A percentile compares a stretch with the other conserved stretches of the same genome.
Conservation (phyloP, 2,113 vertebrate genomes). For the Megatriorchis doriae region DNA sequence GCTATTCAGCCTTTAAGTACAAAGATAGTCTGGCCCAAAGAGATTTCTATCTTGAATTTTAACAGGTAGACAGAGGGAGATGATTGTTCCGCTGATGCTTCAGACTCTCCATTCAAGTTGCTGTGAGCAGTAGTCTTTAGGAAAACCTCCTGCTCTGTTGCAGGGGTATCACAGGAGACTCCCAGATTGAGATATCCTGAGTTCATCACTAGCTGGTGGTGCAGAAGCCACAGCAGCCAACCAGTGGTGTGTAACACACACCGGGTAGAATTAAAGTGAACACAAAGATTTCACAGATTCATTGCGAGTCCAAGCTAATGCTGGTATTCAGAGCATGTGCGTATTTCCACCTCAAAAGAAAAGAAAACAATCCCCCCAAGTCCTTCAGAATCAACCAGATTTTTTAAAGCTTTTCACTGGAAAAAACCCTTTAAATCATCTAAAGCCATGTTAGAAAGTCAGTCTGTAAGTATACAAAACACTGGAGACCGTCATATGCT, state of each 20-base stretch:
- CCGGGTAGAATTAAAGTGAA: not conserved
- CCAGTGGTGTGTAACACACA: not conserved
- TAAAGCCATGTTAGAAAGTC: not conserved
- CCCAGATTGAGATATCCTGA: not conserved
- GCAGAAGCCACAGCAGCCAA: not conserved
- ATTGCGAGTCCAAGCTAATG: not conserved
- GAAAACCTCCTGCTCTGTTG: not conserved
- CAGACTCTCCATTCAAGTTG: not conserved
- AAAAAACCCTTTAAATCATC: not conserved
- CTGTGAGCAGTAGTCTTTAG: not conserved
- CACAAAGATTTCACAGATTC: not conserved
- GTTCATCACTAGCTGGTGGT: not conserved
- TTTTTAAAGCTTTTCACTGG: not conserved
- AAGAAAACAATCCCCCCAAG: not conserved
- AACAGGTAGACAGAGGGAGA: not conserved
- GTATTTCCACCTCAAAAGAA: not conserved
- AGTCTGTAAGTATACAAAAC: not conserved
- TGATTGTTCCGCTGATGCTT: not conserved
- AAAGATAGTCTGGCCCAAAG: not conserved
- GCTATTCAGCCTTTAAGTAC: not conserved
- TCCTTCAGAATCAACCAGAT: not conserved
- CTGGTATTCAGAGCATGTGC: not conserved
- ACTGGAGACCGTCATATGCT: constrained; percentile 48
- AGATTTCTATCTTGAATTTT: constrained; percentile 16
- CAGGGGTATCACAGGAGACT: not conserved